These are phyloP conservation scores for Microplitis deprimator DNA, from an alignment of 2,888 invertebrate genomes.

Conservation along the genomic window DNA sequence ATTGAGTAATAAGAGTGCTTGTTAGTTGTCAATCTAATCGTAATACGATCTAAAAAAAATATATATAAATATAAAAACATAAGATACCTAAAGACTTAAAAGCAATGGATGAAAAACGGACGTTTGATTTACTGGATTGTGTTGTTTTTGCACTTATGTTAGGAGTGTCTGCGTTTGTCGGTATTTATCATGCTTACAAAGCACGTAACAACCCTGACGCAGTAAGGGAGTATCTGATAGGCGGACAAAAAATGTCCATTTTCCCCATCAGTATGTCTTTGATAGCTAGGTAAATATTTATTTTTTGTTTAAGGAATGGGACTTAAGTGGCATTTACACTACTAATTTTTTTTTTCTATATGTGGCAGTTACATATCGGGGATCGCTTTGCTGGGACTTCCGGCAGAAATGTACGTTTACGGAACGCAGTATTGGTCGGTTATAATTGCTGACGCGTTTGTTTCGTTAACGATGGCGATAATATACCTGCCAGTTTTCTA, in stretches of 20 bases:
- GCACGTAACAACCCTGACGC: slow-evolving; percentile 80
- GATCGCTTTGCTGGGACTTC: slow-evolving; percentile 80
- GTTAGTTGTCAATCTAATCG: neutral
- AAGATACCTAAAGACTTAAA: slow-evolving; percentile 32
- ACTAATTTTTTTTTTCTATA: neutral
- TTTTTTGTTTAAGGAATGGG: neutral
- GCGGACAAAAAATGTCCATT: slow-evolving; percentile 84
- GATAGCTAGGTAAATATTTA: slow-evolving; percentile 77
- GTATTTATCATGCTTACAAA: slow-evolving; percentile 81
- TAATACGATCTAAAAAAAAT: neutral
- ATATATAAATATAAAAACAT: neutral
- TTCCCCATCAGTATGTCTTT: slow-evolving; percentile 85
- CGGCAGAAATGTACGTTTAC: slow-evolving; percentile 84
- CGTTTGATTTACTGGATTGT: slow-evolving; percentile 78
- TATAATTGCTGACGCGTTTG: slow-evolving; percentile 77
- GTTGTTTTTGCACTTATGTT: slow-evolving; percentile 79
- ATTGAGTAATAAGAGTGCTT: slow-evolving; percentile 1
- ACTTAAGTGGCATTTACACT: neutral
- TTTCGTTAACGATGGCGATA: slow-evolving; percentile 78
- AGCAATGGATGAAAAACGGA: slow-evolving; percentile 50
- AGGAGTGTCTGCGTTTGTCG: slow-evolving; percentile 78
- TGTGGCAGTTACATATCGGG: slow-evolving; percentile 81
- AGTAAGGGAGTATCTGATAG: slow-evolving; percentile 81
- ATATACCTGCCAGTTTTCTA: slow-evolving; percentile 83
- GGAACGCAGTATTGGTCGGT: slow-evolving; percentile 82